These are phyloP conservation scores for Caranx melampygus DNA, from an alignment of 2,113 vertebrate genomes.

Conservation along the genomic window DNA sequence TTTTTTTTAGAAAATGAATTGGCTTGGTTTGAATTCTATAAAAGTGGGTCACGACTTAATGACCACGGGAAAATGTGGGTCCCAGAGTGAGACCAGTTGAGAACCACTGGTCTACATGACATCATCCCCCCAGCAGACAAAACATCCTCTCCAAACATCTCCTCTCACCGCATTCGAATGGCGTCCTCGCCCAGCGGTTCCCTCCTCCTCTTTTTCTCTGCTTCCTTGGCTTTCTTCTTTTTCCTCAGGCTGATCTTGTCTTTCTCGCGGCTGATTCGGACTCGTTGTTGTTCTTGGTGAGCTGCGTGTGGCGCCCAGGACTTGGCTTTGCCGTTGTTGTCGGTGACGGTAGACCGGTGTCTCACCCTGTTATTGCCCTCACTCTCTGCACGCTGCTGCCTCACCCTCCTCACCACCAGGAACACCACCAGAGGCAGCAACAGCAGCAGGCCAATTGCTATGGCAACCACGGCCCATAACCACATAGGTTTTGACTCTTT, in stretches of 20 bases:
- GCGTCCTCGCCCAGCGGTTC: constrained; percentile 92
- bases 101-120: constrained; percentile 7
- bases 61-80: too few species aligned
- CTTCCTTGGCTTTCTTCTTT: constrained; percentile 84
- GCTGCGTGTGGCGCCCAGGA: constrained; percentile 49
- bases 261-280: constrained; percentile 66
- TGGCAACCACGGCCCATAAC: constrained; percentile 82
- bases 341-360: constrained; percentile 60
- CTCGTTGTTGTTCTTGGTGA: constrained; percentile 67
- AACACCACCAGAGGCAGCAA: constrained; percentile 75
- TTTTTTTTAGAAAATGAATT: too few species aligned
- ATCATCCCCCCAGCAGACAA: constrained; percentile 25
- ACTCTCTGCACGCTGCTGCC: constrained; percentile 70
- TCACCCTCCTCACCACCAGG: constrained; percentile 81
- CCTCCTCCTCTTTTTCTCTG: constrained; percentile 83
- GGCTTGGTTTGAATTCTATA: too few species aligned
- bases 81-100: too few species aligned
- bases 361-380: constrained; percentile 56
- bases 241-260: constrained; percentile 77
- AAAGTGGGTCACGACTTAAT: too few species aligned
- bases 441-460: constrained; percentile 76
- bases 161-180: constrained; percentile 87
- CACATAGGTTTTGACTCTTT: constrained; percentile 71
- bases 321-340: constrained; percentile 62
- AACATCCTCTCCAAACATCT: constrained; percentile 37